Evolutionary conservation across 2,888 invertebrate species (phyloP), one percentile per base, ranked within the genome.

Genomic region (Nycteola revayana): DNA sequence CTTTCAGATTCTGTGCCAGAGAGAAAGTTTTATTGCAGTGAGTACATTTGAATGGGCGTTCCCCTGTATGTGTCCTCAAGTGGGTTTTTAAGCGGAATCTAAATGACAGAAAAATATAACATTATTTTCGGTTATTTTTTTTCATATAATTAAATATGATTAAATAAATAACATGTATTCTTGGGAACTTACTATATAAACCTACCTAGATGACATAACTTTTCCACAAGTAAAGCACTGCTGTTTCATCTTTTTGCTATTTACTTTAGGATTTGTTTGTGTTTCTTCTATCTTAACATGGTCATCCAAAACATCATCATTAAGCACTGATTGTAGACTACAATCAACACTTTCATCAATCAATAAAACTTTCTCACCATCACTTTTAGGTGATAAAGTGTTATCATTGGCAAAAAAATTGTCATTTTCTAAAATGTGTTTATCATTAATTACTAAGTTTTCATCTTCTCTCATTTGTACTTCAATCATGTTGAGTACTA

Each of bases 141-240:
- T 5, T 5, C 18, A 3, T 5, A 6, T 6, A 18, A 5, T 6
- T 3, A 6, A 18, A 6, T 18, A 3, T 5, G 3, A 18, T 18
- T 18, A 5, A 18, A 18, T 18, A 18, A 18, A 18, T 18, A n/a
- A n/a, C n/a, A 18, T 18, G 6, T 18, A 18, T 18, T 18, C 18
- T n/a, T n/a, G 7, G 22, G 22, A 22, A 7, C 3, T 5, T 22
- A 3, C 8, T 37, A 25, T 25, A 14, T 9, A n/a, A 24, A 47
- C 49, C 49, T 65, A 86, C 89, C 80, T 78, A 8, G 89, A 88
- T 10, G 88, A 87, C 80, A 89, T 81, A 11, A 89, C 75, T 75
- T 87, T 89, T n/a, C 89, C 89, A 70, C 90, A 90, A 18, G 75
- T 83, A 45, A 73, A 81, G 49, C 89, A 90, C 62, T 89, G 89